Percentiles rank a stretch among this genome's conserved stretches.
phyloP scores from a whole-genome alignment of 2,888 invertebrate genomes.

The Caenorhabditis sulstoni region DNA sequence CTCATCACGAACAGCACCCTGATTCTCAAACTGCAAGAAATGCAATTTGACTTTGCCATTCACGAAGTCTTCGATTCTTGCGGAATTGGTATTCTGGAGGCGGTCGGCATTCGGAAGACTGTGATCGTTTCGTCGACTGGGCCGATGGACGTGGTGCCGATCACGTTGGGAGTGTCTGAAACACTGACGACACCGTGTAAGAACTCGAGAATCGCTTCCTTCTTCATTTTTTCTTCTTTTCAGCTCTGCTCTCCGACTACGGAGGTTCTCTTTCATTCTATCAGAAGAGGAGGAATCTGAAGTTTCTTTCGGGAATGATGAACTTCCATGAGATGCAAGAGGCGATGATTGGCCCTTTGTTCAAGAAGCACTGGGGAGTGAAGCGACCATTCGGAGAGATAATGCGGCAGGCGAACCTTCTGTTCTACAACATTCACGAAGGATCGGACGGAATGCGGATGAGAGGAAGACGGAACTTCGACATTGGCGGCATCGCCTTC shows the following conservation, averaged over 20 bases:
- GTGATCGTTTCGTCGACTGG: constrained; percentile 65
- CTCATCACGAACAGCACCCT: constrained; percentile 48
- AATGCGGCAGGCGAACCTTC: constrained; percentile 47
- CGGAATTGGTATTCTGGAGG: constrained; percentile 60
- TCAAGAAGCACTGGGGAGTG: constrained; percentile 29
- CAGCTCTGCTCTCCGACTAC: constrained; percentile 57
- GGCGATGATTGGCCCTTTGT: constrained; percentile 7
- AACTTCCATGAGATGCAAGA: constrained; percentile 59
- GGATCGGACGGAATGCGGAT: constrained; percentile 40
- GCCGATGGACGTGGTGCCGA: constrained; percentile 62
- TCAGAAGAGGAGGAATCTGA: constrained; percentile 43
- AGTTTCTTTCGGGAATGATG: constrained; percentile 49
- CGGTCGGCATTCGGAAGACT: constrained; percentile 49
- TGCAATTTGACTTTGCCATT: constrained; percentile 57
- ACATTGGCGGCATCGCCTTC: constrained; percentile 64
- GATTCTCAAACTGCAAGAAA: constrained; percentile 44
- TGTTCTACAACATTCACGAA: constrained; percentile 51
- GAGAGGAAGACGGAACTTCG: constrained; percentile 42
- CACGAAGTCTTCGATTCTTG: constrained; percentile 69
- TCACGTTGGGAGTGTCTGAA: constrained; percentile 51
- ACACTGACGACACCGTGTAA: constrained; percentile 53
- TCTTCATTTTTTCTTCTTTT: neutral
- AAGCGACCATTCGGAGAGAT: constrained; percentile 35
- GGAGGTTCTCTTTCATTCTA: constrained; percentile 19
- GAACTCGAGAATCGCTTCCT: neutral